Base-by-base conservation (phyloP, 2,888 invertebrate species). In the Horisme vitalbata region DNA sequence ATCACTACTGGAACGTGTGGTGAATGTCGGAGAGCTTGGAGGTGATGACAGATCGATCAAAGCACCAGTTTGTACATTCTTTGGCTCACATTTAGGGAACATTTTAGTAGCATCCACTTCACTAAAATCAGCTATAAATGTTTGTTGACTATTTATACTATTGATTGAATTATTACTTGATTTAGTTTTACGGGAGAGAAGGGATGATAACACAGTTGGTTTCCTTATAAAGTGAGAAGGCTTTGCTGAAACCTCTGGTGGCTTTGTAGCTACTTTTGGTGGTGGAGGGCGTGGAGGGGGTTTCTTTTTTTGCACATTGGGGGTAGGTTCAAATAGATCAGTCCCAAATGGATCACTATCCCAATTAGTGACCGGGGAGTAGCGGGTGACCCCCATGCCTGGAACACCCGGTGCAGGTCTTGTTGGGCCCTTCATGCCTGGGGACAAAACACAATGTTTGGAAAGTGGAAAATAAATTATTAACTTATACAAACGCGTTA, bases 251-350 rank as follows among this genome's bases (percentile, higher is more conserved):
- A 82, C 52, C 61, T 85, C 91, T 54, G 76, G 82, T 41, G 79
- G 79, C 60, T 69, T 85, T 14, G 52, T 65, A 7, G 71, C 61
- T 47, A 91, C 75, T 70, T 91, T 92, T 1, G 94, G 94, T 51
- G 94, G 94, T 41, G 94, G 94, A 3, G 94, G 94, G 21, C 94
- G 81, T 3, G 94, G 94, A 2, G 94, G 94, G 20, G 94, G 93
- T 70, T 93, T 93, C 67, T 93, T 94, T 73, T 93, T 94, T 53
- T 91, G 91, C 12, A 71, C 62, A 54, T 84, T 70, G 33, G 86
- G 84, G 24, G 72, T 77, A 20, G 87, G 84, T 45, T 88, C 89
- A 69, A 91, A 89, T 0, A 89, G 75, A 72, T 90, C 88, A 24
- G 85, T 75, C 47, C 82, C 83, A 68, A 90, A 90, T 1, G 90